These are phyloP conservation scores for Albula goreensis DNA, from an alignment of 2,113 vertebrate species.

Conservation along the genomic window DNA sequence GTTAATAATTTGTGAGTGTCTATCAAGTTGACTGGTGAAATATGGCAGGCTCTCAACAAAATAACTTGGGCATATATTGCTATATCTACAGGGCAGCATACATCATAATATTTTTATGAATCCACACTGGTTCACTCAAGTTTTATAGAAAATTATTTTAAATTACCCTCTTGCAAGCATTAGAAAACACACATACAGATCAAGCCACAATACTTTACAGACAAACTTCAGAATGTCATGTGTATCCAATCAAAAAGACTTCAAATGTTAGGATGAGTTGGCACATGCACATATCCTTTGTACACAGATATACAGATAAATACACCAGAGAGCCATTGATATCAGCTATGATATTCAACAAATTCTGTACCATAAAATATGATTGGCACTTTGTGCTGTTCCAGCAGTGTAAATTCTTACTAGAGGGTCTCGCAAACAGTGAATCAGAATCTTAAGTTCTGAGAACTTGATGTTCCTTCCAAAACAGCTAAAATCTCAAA, in stretches of 20 bases:
- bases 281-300: constrained; percentile 27
- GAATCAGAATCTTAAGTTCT: background rate
- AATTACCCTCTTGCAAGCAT: background rate
- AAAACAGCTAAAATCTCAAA: background rate
- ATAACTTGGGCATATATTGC: background rate
- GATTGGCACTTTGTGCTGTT: constrained; percentile 12
- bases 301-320: constrained; percentile 25
- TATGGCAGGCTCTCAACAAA: background rate
- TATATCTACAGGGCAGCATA: background rate
- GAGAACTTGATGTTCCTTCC: background rate
- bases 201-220: constrained; percentile 2
- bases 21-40: background rate
- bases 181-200: constrained; percentile 4
- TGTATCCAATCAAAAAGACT: constrained; percentile 18
- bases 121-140: background rate
- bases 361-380: background rate
- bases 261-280: constrained; percentile 26
- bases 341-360: background rate
- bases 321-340: constrained; percentile 11
- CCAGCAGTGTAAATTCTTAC: background rate
- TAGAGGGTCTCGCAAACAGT: background rate
- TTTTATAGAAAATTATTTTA: constrained; percentile 10
- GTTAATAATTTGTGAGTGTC: background rate
- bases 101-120: background rate
- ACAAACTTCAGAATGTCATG: constrained; percentile 9